Percentiles rank a stretch among this genome's conserved stretches.
phyloP scores from a whole-genome alignment of 2,797 vertebrate genomes.

The Labeo calbasu region DNA sequence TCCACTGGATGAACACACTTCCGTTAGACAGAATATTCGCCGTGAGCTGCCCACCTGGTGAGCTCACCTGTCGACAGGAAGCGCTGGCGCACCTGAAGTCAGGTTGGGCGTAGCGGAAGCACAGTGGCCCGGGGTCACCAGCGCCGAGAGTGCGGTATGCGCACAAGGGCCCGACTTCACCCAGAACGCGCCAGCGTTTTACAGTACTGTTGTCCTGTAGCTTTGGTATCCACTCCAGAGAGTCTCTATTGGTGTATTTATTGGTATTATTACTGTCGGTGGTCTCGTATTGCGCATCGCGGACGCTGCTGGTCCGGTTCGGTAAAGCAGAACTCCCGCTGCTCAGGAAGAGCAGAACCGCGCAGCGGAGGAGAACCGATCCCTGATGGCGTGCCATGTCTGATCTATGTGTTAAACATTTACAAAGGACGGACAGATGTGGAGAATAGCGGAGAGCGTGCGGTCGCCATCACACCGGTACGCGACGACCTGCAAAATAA shows the following conservation, averaged over 20 bases:
- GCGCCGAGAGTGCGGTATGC: conserved; percentile 86
- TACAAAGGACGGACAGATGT: conserved; percentile 60
- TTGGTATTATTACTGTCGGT: conserved; percentile 46
- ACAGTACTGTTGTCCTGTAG: conserved; percentile 59
- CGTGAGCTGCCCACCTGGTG: conserved; percentile 76
- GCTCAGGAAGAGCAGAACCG: conserved; percentile 71
- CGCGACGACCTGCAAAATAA: conserved; percentile 20
- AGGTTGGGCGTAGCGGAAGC: conserved; percentile 82
- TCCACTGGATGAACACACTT: conserved; percentile 93
- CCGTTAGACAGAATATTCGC: conserved; percentile 90
- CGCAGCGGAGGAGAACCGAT: conserved; percentile 68
- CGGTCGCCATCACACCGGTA: conserved; percentile 64
- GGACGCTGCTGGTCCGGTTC: conserved; percentile 47
- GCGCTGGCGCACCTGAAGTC: conserved; percentile 81
- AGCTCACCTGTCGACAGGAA: conserved; percentile 80
- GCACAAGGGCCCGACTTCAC: conserved; percentile 75
- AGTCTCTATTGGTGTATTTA: conserved; percentile 1
- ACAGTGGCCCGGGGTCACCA: conserved; percentile 77
- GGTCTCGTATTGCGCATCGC: conserved; percentile 49
- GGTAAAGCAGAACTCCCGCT: conserved; percentile 61
- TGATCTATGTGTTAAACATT: conserved; percentile 43
- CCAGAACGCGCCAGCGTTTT: conserved; percentile 52
- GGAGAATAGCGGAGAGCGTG: conserved; percentile 19
- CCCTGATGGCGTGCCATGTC: conserved; percentile 70
- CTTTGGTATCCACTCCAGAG: conserved; percentile 57